phyloP scores from a whole-genome alignment of 2,113 vertebrate genomes.

The Bos javanicus region DNA sequence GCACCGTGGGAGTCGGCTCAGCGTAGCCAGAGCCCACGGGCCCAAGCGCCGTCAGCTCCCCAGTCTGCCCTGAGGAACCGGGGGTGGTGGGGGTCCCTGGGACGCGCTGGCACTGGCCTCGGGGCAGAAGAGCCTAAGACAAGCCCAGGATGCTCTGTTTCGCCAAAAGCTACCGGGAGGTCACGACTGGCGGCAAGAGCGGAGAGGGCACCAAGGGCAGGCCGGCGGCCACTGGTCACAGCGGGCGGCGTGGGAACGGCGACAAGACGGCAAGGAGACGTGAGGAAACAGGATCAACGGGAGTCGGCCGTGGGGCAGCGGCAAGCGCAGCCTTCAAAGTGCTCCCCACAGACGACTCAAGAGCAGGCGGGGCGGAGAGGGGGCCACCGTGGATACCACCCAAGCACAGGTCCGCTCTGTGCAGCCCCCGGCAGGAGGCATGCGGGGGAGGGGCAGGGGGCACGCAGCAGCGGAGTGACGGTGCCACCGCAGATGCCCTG shows the following conservation, averaged over 20 bases:
- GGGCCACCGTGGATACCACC: rapidly evolving
- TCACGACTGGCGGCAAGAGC: rapidly evolving
- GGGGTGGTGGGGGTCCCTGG: background rate
- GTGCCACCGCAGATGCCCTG: background rate
- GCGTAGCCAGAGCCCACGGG: background rate
- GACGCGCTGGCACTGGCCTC: rapidly evolving
- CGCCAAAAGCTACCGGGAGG: background rate
- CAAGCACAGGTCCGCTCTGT: rapidly evolving
- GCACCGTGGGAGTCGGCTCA: background rate
- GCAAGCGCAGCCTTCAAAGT: background rate
- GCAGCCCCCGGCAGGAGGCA: background rate
- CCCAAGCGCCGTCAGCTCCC: rapidly evolving
- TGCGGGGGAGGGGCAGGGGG: rapidly evolving
- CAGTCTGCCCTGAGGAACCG: rapidly evolving
- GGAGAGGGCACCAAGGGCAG: background rate
- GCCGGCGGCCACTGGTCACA: background rate
- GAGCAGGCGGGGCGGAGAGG: rapidly evolving
- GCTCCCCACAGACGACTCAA: background rate
- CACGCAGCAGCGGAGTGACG: rapidly evolving
- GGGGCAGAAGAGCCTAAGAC: rapidly evolving
- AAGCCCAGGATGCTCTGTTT: background rate
- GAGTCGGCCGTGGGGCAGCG: background rate
- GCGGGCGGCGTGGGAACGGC: rapidly evolving
- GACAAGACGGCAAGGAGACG: background rate
- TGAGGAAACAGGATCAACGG: rapidly evolving